These are phyloP conservation scores for Recurvirostra avosetta DNA, from an alignment of 2,113 vertebrate species.

Conservation along the genomic window DNA sequence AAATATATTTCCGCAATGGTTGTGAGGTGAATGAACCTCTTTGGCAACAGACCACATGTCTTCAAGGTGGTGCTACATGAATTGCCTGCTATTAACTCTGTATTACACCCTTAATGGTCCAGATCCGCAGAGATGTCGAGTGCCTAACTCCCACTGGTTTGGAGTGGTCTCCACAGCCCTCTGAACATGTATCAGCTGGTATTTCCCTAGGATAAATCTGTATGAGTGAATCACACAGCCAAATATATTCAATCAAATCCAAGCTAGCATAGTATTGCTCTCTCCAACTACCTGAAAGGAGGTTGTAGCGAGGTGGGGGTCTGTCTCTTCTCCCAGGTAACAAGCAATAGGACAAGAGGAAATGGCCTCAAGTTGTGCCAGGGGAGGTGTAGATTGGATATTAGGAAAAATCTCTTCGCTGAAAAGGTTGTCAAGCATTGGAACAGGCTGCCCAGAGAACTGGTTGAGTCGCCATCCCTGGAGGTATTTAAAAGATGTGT, in stretches of 20 bases:
- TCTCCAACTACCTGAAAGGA: too few species aligned
- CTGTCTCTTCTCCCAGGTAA: too few species aligned
- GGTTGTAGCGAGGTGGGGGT: too few species aligned
- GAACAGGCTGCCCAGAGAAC: too few species aligned
- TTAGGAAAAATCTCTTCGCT: too few species aligned
- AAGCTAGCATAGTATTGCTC: not conserved
- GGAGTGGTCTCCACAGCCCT: not conserved
- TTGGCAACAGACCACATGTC: not conserved
- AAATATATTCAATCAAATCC: not conserved
- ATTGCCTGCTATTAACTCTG: not conserved
- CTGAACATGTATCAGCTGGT: not conserved
- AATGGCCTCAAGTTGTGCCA: too few species aligned
- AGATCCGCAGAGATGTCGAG: fast-evolving
- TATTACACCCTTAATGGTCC: not conserved
- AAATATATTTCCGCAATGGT: not conserved
- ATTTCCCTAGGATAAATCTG: not conserved
- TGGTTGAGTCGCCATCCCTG: too few species aligned
- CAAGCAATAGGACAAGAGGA: too few species aligned
- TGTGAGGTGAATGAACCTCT: not conserved
- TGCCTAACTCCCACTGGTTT: not conserved
- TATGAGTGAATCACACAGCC: not conserved
- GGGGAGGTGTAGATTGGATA: too few species aligned
- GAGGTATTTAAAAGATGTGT: too few species aligned
- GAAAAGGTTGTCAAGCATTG: too few species aligned
- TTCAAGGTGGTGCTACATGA: not conserved